Conservation (phyloP, 2,888 invertebrate species). For the Volucella inanis region DNA sequence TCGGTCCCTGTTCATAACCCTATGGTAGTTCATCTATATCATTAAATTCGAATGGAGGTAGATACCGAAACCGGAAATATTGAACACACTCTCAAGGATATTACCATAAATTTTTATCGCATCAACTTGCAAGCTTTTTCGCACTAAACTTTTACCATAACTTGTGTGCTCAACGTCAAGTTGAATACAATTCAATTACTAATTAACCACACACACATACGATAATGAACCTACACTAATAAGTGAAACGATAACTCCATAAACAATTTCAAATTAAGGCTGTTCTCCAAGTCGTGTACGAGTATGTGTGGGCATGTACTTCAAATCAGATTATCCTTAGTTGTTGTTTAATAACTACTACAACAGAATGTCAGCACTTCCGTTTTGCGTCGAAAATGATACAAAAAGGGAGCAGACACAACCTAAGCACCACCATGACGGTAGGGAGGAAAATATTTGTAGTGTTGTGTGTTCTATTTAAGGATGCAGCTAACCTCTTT, state of each 20-base stretch:
- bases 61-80: too few relatives aligned
- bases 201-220: not conserved
- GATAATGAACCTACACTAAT: not conserved
- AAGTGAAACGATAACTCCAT: not conserved
- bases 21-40: too few relatives aligned
- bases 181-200: not conserved
- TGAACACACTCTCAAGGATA: too few relatives aligned
- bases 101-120: too few relatives aligned
- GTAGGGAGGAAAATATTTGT: not conserved
- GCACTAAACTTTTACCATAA: too few relatives aligned
- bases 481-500: not conserved
- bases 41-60: too few relatives aligned
- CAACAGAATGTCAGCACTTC: not conserved
- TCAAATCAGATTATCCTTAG: constrained; percentile 23
- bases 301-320: constrained; percentile 1
- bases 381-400: not conserved
- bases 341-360: not conserved
- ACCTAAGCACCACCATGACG: not conserved
- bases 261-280: not conserved
- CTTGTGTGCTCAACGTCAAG: too few relatives aligned
- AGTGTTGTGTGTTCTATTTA: constrained; percentile 34
- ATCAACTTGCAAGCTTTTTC: too few relatives aligned
- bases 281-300: too few relatives aligned
- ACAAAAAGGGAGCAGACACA: not conserved
- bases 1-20: too few relatives aligned